phyloP scores from a whole-genome alignment of 2,888 invertebrate species.

The Zygogramma bicolorata region DNA sequence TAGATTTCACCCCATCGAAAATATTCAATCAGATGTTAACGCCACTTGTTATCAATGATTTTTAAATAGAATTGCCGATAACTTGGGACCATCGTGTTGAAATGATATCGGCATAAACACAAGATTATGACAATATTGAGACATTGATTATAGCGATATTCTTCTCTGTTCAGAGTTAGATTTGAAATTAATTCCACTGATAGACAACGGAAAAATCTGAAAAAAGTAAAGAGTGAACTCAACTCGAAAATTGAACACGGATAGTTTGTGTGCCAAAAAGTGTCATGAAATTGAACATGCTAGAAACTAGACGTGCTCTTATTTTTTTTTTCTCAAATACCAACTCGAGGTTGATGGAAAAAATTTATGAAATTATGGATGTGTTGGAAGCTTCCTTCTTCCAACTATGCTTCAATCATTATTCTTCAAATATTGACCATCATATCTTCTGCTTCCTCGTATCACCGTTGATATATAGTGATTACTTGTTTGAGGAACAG shows the following conservation, averaged over 20 bases:
- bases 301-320: no score
- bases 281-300: no score
- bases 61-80: slow-evolving; percentile 28
- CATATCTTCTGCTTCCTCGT: no score
- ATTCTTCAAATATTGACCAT: no score
- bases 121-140: slow-evolving; percentile 63
- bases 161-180: slow-evolving; percentile 45
- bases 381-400: no score
- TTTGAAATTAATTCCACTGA: neutral
- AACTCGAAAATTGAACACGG: neutral
- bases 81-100: slow-evolving; percentile 50
- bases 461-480: no score
- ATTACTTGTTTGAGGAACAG: no score
- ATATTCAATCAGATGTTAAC: neutral
- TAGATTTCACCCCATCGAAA: no score
- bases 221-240: neutral
- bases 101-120: slow-evolving; percentile 46
- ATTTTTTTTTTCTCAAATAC: no score
- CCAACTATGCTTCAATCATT: no score
- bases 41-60: neutral
- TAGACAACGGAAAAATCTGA: neutral
- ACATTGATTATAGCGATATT: slow-evolving; percentile 64
- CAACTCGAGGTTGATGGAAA: neutral
- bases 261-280: slow-evolving; percentile 1
- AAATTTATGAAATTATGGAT: neutral